Evolutionary conservation across 2,113 vertebrate species (phyloP), one percentile per base, ranked within the genome.

Genomic region (Nesospiza acunhae): DNA sequence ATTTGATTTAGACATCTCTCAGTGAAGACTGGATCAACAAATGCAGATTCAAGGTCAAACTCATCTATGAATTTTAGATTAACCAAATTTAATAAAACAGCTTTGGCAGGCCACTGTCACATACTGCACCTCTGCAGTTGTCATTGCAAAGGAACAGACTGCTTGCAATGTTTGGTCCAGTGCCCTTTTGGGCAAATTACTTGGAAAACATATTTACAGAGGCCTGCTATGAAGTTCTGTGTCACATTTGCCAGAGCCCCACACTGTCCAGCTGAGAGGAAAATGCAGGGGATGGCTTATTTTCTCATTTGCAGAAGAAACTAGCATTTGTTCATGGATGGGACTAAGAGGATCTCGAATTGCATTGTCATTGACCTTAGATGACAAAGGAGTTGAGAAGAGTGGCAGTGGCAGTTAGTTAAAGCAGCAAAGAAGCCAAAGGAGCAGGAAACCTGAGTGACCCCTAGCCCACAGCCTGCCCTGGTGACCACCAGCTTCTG

Each of bases 41-140:
- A 74, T n/a, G 37, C 15, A 70, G n/a, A 84, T 37, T 83, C 55
- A 86, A 94, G 46, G 75, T 70, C 59, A 80, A 92, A 88, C 20
- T 62, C 46, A 93, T 13, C 35, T 62, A 67, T 23, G 19, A 53
- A 77, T 85, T 91, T 93, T 16, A 66, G 15, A 73, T 72, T 41
- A 82, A 78, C 8, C 2, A 3, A 60, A 62, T 62, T 33, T 73
- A 87, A 83, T 53, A 63, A 33, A 87, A 62, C 30, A 76, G 50
- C 55, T 39, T 18, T 69, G 50, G 16, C 55, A 85, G 50, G 30
- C 33, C 53, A 20, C 2, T 72, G 35, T 47, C 67, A 60, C 3
- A 21, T 22, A 44, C 33, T 0, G 0, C 50, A 74, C 14, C n/a
- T 70, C 73, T 55, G 46, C 0, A 3, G 42, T 6, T 76, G 76